These are phyloP conservation scores for Bovichtus variegatus DNA, from an alignment of 2,797 vertebrate species.

Conservation along the genomic window DNA sequence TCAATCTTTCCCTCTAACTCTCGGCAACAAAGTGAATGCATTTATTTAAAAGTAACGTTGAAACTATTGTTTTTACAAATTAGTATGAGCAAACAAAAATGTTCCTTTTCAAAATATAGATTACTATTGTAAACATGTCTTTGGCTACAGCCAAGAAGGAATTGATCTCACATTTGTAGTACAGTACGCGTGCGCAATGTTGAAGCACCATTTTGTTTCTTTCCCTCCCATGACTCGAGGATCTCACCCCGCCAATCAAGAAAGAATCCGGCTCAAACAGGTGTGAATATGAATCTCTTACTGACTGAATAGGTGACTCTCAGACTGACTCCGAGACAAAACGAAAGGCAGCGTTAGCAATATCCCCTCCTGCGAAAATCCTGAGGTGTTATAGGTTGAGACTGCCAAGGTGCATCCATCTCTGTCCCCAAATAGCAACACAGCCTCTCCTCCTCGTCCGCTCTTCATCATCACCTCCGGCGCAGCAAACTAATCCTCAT, in stretches of 20 bases:
- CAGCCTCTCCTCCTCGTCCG: slow-evolving; percentile 7
- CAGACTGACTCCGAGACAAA: slow-evolving; percentile 44
- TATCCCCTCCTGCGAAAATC: slow-evolving; percentile 56
- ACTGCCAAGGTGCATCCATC: slow-evolving; percentile 57
- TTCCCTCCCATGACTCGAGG: neutral
- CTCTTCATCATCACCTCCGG: slow-evolving; percentile 44
- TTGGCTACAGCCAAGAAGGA: neutral
- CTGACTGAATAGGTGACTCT: slow-evolving; percentile 35
- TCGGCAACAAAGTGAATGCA: neutral
- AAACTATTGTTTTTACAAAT: too few species aligned
- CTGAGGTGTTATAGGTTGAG: slow-evolving; percentile 24
- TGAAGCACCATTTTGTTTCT: neutral
- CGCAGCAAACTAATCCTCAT: slow-evolving; percentile 27
- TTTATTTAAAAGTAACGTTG: too few species aligned
- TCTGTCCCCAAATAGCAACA: slow-evolving; percentile 34
- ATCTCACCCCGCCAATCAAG: slow-evolving; percentile 8
- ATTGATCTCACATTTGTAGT: neutral
- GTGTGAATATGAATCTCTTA: slow-evolving; percentile 51
- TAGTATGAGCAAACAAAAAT: neutral
- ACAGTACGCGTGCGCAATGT: neutral
- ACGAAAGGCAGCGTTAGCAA: slow-evolving; percentile 33
- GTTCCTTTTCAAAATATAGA: neutral
- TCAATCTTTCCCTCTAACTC: neutral
- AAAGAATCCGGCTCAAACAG: slow-evolving; percentile 1
- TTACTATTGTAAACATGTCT: neutral